These are phyloP conservation scores for Archilochus colubris DNA, from an alignment of 2,113 vertebrate species.

Conservation along the genomic window DNA sequence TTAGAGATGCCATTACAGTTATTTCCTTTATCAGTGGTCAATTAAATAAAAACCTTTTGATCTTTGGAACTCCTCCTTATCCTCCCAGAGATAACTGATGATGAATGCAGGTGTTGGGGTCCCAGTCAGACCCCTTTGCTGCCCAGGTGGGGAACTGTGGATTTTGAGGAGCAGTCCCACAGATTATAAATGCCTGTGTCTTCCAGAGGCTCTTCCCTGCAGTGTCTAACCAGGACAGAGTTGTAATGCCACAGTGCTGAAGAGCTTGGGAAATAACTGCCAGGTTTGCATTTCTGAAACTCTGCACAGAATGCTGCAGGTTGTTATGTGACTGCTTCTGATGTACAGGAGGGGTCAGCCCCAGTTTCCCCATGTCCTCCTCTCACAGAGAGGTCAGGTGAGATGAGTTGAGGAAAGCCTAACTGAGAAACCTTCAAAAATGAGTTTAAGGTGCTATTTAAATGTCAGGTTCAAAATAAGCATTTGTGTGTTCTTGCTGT, in stretches of 20 bases:
- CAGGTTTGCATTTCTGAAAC: not conserved
- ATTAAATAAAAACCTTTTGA: not conserved
- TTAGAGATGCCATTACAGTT: not conserved
- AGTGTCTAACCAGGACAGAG: not conserved
- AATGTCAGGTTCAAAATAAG: rapidly evolving
- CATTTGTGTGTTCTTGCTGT: not conserved
- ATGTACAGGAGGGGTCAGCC: not conserved
- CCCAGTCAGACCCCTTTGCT: not conserved
- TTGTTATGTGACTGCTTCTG: not conserved
- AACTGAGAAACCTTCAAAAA: not conserved
- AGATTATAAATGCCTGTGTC: not conserved
- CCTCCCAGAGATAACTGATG: not conserved
- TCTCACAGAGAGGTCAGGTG: not conserved
- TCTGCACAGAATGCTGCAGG: not conserved
- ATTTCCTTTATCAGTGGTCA: not conserved
- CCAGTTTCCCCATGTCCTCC: not conserved
- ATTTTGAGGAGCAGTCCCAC: not conserved
- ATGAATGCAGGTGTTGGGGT: not conserved
- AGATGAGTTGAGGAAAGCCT: not conserved
- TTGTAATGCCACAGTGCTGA: not conserved
- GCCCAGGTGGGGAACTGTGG: not conserved
- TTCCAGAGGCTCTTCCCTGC: not conserved
- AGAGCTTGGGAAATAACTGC: not conserved
- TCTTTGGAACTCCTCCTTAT: not conserved
- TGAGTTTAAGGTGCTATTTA: not conserved